Conservation (phyloP, 2,797 vertebrate species). For the Dryobates pubescens region DNA sequence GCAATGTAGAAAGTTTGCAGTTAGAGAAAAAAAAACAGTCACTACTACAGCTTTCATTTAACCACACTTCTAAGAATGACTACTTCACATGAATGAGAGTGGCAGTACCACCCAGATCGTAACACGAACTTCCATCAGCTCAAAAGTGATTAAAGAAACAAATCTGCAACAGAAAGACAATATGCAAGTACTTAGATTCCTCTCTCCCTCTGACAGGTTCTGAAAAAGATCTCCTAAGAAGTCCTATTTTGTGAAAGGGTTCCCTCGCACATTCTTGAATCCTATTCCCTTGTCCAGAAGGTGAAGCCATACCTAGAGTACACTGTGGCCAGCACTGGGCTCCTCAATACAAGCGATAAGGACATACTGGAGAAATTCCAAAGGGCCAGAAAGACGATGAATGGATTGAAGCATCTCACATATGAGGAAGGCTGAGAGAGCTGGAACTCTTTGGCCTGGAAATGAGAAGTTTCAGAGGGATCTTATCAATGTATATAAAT, state of each 20-base stretch:
- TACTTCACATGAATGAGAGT: neutral
- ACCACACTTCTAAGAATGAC: neutral
- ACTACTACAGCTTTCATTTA: neutral
- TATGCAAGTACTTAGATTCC: neutral
- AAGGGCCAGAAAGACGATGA: neutral
- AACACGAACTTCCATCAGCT: neutral
- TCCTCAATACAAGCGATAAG: neutral
- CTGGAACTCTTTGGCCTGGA: neutral
- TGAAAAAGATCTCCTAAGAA: neutral
- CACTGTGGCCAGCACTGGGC: neutral
- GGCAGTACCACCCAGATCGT: neutral
- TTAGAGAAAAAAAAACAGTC: neutral
- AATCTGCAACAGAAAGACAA: neutral
- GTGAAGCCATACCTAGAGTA: neutral
- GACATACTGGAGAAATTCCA: neutral
- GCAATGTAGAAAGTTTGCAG: neutral
- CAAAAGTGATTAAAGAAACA: neutral
- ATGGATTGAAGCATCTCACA: neutral
- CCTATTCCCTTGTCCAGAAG: neutral
- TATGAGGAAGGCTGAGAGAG: neutral
- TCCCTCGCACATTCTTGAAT: neutral
- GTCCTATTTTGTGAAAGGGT: neutral
- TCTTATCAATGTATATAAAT: neutral
- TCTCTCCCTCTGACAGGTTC: neutral
- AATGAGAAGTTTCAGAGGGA: neutral